phyloP scores from a whole-genome alignment of 2,797 vertebrate genomes.

The Pelodytes ibericus region DNA sequence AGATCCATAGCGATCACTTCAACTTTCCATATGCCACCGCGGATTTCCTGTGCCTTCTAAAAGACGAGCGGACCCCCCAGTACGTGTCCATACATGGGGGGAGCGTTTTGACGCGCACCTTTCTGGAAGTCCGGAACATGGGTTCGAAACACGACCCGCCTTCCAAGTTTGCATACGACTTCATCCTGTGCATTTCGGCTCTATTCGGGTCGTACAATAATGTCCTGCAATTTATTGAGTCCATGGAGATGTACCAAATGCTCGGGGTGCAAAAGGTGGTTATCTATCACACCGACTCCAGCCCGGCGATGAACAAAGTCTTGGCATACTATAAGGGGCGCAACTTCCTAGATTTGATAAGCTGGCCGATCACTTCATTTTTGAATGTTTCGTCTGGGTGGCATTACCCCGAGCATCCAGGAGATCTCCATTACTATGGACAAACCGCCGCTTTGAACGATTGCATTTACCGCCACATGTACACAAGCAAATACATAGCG shows the following conservation, averaged over 20 bases:
- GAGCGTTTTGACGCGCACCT: neutral
- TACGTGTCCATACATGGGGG: constrained; percentile 2
- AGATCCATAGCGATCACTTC: constrained; percentile 46
- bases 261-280: constrained; percentile 46
- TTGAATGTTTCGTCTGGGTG: constrained; percentile 47
- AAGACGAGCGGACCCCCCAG: neutral
- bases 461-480: constrained; percentile 51
- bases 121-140: constrained; percentile 27
- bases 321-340: constrained; percentile 18
- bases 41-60: constrained; percentile 28
- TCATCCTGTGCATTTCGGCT: constrained; percentile 43
- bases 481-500: constrained; percentile 45
- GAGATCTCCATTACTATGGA: constrained; percentile 51
- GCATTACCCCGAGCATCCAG: constrained; percentile 48
- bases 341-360: constrained; percentile 35
- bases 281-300: constrained; percentile 48
- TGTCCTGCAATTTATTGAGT: constrained; percentile 44
- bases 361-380: constrained; percentile 50
- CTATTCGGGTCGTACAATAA: constrained; percentile 44
- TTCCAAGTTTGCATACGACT: constrained; percentile 23
- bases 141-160: neutral
- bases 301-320: constrained; percentile 14
- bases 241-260: constrained; percentile 52
- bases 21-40: constrained; percentile 40
- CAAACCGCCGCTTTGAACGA: constrained; percentile 50